Evolutionary conservation across 2,797 vertebrate genomes (phyloP), one percentile per base, ranked within the genome.

Genomic region (Melanotaenia trifasciata): DNA sequence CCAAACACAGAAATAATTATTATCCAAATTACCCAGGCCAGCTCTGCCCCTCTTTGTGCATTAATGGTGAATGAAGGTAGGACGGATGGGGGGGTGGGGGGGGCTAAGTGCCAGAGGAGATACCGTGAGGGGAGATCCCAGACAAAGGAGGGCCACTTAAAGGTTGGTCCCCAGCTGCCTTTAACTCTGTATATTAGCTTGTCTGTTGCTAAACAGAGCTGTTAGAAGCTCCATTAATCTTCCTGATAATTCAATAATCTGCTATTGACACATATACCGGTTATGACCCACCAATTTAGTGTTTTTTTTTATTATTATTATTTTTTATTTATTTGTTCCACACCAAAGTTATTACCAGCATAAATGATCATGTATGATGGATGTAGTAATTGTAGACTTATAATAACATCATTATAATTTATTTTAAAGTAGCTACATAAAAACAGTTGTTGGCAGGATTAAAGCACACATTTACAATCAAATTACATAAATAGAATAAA

Each of bases 1-100:
- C 87, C 92, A 93, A 92, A 91, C 78, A 86, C 89, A 86, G 87
- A 90, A 84, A 92, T 94, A 93, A 95, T 94, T 91, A 94, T 93
- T 89, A 92, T 90, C 90, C 93, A 91, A 93, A 93, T 94, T 94
- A 94, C 85, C 81, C 84, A 71, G 84, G 84, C 86, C 87, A 86
- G 90, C 87, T 79, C 79, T 43, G 74, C 87, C 78, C 81, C 63
- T 85, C 78, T 86, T 86, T 91, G 89, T 86, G 76, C 80, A 78
- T 57, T 60, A 32, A 83, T 76, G 66, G 72, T 28, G 58, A 70
- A 64, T 40, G 45, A 64, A 40, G 67, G 43, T 60, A 61, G 20
- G 58, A 51, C 71, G 47, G 43, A 60, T 47, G 69, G 51, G 77
- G 63, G 64, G 60, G 60, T 10, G 40, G 38, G 47, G 59, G 47